Base-by-base conservation (phyloP, 2,113 vertebrate genomes). In the Vulpes lagopus region DNA sequence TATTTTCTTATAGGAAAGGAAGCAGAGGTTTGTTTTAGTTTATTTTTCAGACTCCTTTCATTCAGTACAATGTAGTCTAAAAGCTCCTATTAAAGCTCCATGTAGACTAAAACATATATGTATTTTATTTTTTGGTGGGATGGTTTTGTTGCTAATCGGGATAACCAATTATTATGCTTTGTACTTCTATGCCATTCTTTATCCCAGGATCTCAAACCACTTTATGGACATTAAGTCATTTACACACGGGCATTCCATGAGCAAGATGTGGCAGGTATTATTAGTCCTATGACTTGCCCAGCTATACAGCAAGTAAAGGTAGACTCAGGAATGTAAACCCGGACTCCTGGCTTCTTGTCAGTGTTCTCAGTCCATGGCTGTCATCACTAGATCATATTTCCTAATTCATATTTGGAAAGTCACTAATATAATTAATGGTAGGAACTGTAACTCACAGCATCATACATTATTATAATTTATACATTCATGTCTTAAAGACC, bases 211-310 rank as follows among this genome's bases (percentile, higher is more conserved):
- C 94, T 97, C 92, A 96, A 97, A 97, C 78, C 81, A 96, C 95
- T 96, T 92, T 96, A 74, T 91, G 97, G 95, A 97, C 81, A 95
- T 96, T 97, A 98, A 97, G 78, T 96, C 97, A 96, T 97, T 97
- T 97, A 96, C 87, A 97, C 84, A 96, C 11, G 67, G 81, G 97
- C 96, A 97, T 97, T 96, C 94, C 91, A 85, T 97, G 96, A 98
- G 67, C 96, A 96, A 97, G 96, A 96, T 95, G 91, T 95, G 93
- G 94, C 97, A 97, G 95, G 92, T 95, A 97, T 93, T 96, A 81
- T 94, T 98, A 98, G 91, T 32, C 90, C 90, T 95, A 78, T 97
- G 80, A 91, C 94, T 97, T 97, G 96, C 96, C 92, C 78, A 83
- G 35, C 67, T 93, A 90, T 85, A 83, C 84, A 96, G 71, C 80